Percentiles rank a stretch among this genome's conserved stretches.
These are phyloP conservation scores for Gonatopus flavifemur DNA, from an alignment of 1,140 invertebrate species.

Conservation along the genomic window DNA sequence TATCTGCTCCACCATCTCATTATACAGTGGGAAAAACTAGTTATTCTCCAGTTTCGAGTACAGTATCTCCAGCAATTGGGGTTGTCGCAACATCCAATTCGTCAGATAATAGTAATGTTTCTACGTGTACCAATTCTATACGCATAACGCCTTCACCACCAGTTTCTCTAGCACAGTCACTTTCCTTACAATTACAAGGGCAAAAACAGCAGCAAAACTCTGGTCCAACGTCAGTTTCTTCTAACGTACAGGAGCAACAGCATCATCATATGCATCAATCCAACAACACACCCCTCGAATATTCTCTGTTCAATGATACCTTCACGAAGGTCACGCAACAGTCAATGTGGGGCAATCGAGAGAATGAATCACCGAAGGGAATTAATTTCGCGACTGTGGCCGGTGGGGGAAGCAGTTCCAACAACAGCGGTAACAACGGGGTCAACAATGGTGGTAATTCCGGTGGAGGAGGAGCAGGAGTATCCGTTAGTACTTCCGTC, in stretches of 20 bases:
- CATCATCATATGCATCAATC: too few relatives aligned
- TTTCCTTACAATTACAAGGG: slow-evolving; percentile 24
- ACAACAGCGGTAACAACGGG: too few relatives aligned
- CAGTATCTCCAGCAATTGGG: slow-evolving; percentile 21
- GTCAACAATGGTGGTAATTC: too few relatives aligned
- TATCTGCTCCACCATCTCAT: slow-evolving; percentile 54
- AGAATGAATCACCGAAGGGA: slow-evolving; percentile 67
- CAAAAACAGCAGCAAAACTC: slow-evolving; percentile 34
- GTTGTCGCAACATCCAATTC: slow-evolving; percentile 24
- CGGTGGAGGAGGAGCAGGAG: too few relatives aligned
- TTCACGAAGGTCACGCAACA: slow-evolving; percentile 68
- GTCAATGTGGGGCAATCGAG: slow-evolving; percentile 66
- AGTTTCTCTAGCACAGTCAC: slow-evolving; percentile 17
- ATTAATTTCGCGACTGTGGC: slow-evolving; percentile 77
- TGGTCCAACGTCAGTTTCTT: slow-evolving; percentile 34
- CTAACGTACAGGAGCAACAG: slow-evolving; percentile 28
- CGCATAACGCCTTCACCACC: slow-evolving; percentile 45
- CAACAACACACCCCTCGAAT: slow-evolving; percentile 62
- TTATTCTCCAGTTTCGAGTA: slow-evolving; percentile 33
- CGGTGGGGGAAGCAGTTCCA: too few relatives aligned
- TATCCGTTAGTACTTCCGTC: slow-evolving; percentile 50
- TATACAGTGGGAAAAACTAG: slow-evolving; percentile 47
- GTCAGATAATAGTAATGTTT: slow-evolving; percentile 20
- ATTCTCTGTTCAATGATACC: slow-evolving; percentile 78
- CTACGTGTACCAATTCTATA: slow-evolving; percentile 28